These are phyloP conservation scores for Oryzaephilus surinamensis DNA, from an alignment of 1,140 invertebrate species.

Conservation along the genomic window DNA sequence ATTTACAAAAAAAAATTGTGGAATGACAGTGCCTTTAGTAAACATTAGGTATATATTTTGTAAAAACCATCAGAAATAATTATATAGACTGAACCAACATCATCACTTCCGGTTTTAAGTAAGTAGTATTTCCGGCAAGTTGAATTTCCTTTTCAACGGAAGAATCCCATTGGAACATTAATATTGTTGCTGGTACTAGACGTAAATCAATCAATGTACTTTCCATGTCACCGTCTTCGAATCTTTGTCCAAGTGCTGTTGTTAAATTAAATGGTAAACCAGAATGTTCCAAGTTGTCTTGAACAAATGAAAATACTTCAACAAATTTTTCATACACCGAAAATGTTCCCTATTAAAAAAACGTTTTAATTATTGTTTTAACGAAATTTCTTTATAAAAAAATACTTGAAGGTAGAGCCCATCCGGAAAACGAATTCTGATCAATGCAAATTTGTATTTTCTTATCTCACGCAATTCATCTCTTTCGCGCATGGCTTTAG, in stretches of 20 bases:
- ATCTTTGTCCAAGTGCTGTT: constrained; percentile 50
- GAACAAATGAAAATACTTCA: constrained; percentile 60
- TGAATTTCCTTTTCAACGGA: constrained; percentile 40
- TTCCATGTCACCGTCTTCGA: constrained; percentile 49
- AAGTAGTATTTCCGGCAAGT: constrained; percentile 44
- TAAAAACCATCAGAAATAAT: too few relatives aligned
- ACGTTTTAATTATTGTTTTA: too few relatives aligned
- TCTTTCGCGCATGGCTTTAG: constrained; percentile 86
- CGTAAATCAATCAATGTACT: constrained; percentile 57
- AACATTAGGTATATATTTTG: too few relatives aligned
- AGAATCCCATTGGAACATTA: constrained; percentile 55
- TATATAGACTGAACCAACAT: constrained; percentile 54
- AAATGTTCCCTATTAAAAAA: constrained; percentile 66
- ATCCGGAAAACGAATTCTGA: constrained; percentile 81
- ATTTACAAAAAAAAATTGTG: too few relatives aligned
- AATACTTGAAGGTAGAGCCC: constrained; percentile 68
- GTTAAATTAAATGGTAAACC: constrained; percentile 54
- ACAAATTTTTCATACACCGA: constrained; percentile 62
- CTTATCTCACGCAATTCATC: constrained; percentile 66
- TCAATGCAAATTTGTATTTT: constrained; percentile 75
- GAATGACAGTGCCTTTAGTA: too few relatives aligned
- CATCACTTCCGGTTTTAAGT: constrained; percentile 64
- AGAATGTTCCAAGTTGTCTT: constrained; percentile 55
- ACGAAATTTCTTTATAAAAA: too few relatives aligned
- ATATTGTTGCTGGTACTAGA: constrained; percentile 62